Conservation (phyloP, 23 tunicate genomes). For the Phallusia fumigata region DNA sequence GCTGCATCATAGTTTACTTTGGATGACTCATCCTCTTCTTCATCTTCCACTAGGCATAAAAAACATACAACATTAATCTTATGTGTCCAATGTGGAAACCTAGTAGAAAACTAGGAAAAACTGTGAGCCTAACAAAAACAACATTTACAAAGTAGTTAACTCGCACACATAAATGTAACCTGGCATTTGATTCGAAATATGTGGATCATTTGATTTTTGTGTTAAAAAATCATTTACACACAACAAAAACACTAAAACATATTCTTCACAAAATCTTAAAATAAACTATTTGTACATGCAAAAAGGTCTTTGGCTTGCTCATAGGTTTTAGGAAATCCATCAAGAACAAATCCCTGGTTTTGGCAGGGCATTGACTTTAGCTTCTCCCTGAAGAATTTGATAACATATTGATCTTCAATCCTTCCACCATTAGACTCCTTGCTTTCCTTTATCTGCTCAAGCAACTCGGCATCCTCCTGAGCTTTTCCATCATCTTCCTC, state of each 20-base stretch:
- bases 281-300: no score
- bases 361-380: constrained; percentile 93
- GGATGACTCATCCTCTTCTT: constrained; percentile 73
- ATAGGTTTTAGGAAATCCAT: constrained; percentile 97
- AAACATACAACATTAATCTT: no score
- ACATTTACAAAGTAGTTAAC: no score
- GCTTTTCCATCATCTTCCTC: constrained; percentile 96
- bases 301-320: constrained; percentile 96
- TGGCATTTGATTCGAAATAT: no score
- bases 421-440: constrained; percentile 78
- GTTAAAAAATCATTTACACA: no score
- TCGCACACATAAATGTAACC: no score
- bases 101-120: no score
- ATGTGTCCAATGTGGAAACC: no score
- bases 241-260: no score
- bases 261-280: no score
- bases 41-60: constrained; percentile 69
- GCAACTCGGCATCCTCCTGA: constrained; percentile 84
- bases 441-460: constrained; percentile 85
- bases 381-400: constrained; percentile 73
- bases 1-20: constrained; percentile 40
- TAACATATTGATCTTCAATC: constrained; percentile 76
- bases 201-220: no score
- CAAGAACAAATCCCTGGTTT: constrained; percentile 95
- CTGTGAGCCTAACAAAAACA: no score